phyloP scores from a whole-genome alignment of 2,113 vertebrate species.

The Herpetotheres cachinnans region DNA sequence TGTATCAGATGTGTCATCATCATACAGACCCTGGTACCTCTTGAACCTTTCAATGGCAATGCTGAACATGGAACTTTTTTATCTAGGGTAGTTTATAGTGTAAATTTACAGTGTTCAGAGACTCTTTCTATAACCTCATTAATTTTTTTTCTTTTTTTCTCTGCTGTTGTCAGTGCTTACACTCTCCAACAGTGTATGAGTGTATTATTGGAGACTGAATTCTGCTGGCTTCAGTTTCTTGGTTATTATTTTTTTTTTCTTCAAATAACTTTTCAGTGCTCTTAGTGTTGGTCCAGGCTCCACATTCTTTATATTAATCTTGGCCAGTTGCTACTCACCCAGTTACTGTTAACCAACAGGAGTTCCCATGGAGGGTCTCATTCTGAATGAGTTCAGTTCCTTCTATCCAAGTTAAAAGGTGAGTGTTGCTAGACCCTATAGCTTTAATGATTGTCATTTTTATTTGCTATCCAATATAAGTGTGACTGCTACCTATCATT shows the following conservation, averaged over 20 bases:
- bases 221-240: not conserved
- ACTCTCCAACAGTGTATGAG: not conserved
- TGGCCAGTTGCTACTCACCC: not conserved
- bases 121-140: not conserved
- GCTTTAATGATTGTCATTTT: not conserved
- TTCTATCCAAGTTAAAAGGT: not conserved
- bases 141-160: not conserved
- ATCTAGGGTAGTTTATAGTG: not conserved
- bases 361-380: not conserved
- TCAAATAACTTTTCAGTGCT: not conserved
- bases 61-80: not conserved
- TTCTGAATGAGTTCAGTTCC: not conserved
- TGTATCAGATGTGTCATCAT: not conserved
- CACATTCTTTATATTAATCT: not conserved
- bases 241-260: not conserved
- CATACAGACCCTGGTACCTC: not conserved
- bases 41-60: not conserved
- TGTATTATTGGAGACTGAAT: not conserved
- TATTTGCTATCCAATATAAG: not conserved
- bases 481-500: not conserved
- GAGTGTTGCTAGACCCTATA: not conserved
- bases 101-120: not conserved
- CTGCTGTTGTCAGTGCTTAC: not conserved
- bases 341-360: not conserved
- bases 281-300: not conserved